Evolutionary conservation across 2,888 invertebrate species (phyloP).

Genomic region (Eurois occulta): DNA sequence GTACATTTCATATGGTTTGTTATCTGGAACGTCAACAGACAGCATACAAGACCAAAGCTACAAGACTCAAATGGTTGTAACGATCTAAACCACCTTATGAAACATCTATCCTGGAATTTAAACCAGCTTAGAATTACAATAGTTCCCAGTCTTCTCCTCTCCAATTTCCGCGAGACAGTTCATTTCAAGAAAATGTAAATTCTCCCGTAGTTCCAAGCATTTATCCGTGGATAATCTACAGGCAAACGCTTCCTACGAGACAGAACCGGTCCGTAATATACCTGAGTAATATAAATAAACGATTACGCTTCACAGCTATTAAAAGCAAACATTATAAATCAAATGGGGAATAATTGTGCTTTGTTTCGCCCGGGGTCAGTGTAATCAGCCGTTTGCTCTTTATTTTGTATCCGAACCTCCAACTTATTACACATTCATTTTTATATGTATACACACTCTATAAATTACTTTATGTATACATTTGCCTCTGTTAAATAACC

Average conservation of each 20-base stretch:
- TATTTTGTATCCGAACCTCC: slow-evolving; percentile 77
- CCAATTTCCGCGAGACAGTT: slow-evolving; percentile 55
- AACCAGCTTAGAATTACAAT: slow-evolving; percentile 48
- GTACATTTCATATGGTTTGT: neutral
- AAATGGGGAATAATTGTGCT: slow-evolving; percentile 85
- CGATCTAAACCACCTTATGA: slow-evolving; percentile 20
- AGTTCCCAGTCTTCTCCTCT: slow-evolving; percentile 30
- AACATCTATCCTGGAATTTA: slow-evolving; percentile 27
- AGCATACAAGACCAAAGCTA: neutral
- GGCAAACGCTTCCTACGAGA: slow-evolving; percentile 43
- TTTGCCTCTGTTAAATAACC: slow-evolving; percentile 65
- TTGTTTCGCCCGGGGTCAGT: slow-evolving; percentile 87
- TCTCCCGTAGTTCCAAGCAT: slow-evolving; percentile 41
- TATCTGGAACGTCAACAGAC: neutral
- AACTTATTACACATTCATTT: slow-evolving; percentile 73
- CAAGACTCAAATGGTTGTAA: slow-evolving; percentile 7
- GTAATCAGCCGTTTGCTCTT: slow-evolving; percentile 84
- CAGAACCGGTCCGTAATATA: slow-evolving; percentile 67
- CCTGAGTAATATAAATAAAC: slow-evolving; percentile 78
- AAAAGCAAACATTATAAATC: slow-evolving; percentile 86
- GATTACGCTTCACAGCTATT: slow-evolving; percentile 81
- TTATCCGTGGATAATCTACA: slow-evolving; percentile 58
- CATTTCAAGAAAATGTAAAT: slow-evolving; percentile 61
- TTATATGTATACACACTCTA: slow-evolving; percentile 60
- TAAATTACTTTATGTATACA: slow-evolving; percentile 65